Evolutionary conservation across 1,140 invertebrate genomes (phyloP), one percentile per base, ranked within the genome.

Genomic region (Alviniconcha marisindica): DNA sequence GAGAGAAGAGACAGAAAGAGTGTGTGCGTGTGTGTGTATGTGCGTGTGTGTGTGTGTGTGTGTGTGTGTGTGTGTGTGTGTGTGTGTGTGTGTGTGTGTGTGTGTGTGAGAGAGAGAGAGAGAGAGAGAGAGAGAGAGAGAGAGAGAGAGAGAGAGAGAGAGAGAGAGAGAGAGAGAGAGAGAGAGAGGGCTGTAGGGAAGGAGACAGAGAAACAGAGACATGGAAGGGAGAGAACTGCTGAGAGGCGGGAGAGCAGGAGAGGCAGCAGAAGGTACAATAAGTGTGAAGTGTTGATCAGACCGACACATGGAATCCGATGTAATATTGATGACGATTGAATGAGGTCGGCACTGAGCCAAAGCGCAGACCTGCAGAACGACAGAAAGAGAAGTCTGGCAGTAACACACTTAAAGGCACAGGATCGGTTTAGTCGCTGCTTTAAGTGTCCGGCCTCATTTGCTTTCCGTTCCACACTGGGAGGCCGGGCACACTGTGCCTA

Each of bases 351-450:
- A 24, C 60, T 63, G 60, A 63, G 60, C 60, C 28, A 31, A 31
- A 4, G 5, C 60, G 24, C 60, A 63, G 21, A n/a, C 7, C 60
- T 14, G 10, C 28, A 63, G 60, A 24, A 31, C 7, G 24, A 63
- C 4, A 63, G 5, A 63, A 10, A 48, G 44, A 48, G 18, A 18
- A 48, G 7, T 10, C 18, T 48, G 44, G 5, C 44, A 48, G 44
- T 18, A 48, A 48, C 44, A 63, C 60, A 63, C 60, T 63, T 48
- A 5, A 63, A 63, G 60, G 60, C 60, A 63, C 10, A 24, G 28
- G 28, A 63, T 63, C 60, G 60, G 60, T 63, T 63, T 63, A 63
- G 60, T 63, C 60, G 10, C 24, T 63, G 60, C 60, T 63, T 63
- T n/a, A 63, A 31, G 21, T n/a, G 28, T 24, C 21, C 7, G 60